Evolutionary conservation across 2,888 invertebrate species (phyloP).

Genomic region (Flabesymbios commensalis): DNA sequence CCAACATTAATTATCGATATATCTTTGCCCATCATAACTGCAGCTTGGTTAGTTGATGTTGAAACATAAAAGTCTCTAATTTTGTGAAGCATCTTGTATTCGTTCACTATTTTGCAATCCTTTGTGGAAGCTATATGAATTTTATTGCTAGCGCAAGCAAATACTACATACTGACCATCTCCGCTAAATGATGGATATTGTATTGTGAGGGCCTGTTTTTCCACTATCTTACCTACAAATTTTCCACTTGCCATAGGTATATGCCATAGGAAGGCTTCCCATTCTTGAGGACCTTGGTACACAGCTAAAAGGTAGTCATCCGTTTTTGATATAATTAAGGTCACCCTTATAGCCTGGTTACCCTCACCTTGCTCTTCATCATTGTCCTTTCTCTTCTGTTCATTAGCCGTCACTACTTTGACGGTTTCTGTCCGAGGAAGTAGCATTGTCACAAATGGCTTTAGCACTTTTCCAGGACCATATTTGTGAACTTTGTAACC

Average conservation of each 20-base stretch:
- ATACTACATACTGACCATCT: neutral
- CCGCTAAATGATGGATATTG: slow-evolving; percentile 3
- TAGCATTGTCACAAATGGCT: no score
- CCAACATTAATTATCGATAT: no score
- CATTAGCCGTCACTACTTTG: no score
- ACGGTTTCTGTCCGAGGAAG: no score
- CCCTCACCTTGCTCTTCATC: no score
- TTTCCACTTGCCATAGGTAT: neutral
- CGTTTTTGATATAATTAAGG: neutral
- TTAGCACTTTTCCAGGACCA: no score
- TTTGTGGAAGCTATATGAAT: neutral
- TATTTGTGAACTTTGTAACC: no score
- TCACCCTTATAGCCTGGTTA: no score
- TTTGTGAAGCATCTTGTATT: neutral
- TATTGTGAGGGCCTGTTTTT: neutral
- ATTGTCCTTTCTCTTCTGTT: no score
- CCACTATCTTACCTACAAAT: neutral
- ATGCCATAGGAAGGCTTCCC: slow-evolving; percentile 8
- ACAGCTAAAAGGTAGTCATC: neutral
- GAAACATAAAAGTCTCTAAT: neutral
- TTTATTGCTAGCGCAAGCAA: neutral
- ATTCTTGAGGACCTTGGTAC: neutral
- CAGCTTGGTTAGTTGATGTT: neutral
- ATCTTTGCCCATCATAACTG: neutral
- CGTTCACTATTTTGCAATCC: neutral